Evolutionary conservation across 1,140 invertebrate genomes (phyloP).

Genomic region (Drosophila sp.): DNA sequence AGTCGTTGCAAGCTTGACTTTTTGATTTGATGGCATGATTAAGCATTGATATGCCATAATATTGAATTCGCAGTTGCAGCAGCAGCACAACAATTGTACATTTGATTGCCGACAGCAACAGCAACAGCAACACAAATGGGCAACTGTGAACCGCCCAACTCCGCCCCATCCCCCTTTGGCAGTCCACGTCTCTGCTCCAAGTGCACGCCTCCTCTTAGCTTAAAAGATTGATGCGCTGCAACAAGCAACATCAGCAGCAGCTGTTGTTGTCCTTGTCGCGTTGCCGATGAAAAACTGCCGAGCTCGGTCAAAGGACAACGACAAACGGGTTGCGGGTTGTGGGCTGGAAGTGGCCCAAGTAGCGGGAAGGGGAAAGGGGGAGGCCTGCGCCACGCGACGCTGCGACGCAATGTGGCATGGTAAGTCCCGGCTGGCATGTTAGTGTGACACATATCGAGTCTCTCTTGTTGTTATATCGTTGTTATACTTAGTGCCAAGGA

Average conservation of each 20-base stretch:
- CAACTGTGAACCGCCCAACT: no score
- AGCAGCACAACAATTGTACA: conserved; percentile 31
- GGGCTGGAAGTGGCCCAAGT: no score
- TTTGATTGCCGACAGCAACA: conserved; percentile 3
- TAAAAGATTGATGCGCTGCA: conserved; percentile 74
- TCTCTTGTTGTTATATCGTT: conserved; percentile 7
- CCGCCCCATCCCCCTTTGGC: not conserved
- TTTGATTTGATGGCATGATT: conserved; percentile 69
- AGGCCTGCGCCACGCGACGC: not conserved
- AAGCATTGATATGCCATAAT: conserved; percentile 70
- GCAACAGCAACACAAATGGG: not conserved
- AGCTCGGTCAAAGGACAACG: conserved; percentile 30
- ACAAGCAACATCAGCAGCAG: conserved; percentile 57
- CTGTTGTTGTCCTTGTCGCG: conserved; percentile 5
- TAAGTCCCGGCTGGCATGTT: conserved; percentile 20
- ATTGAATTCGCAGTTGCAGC: conserved; percentile 19
- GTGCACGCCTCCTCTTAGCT: not conserved
- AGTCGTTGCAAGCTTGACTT: conserved; percentile 22
- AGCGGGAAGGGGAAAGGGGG: not conserved
- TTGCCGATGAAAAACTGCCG: conserved; percentile 60
- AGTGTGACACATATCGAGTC: conserved; percentile 65
- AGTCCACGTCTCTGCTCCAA: not conserved
- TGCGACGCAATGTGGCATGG: not conserved
- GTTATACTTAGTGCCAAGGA: not conserved
- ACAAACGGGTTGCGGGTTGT: conserved; percentile 15